Conservation (phyloP, 30 jellyfish, hydroid and myxozoan genomes). For the Euphysa ruthae region DNA sequence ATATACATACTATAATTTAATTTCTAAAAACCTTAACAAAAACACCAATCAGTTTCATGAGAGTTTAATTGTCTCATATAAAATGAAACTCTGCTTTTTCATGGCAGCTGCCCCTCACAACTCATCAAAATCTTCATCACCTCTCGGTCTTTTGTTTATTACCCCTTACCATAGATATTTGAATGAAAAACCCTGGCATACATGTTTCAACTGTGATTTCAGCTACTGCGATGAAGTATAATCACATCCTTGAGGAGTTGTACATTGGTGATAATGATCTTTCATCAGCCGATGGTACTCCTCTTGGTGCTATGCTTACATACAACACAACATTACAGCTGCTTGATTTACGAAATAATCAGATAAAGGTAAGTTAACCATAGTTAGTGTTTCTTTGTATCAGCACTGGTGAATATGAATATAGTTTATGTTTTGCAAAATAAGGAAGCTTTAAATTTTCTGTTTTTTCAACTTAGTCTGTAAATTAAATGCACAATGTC, state of each 20-base stretch:
- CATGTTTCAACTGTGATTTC: neutral
- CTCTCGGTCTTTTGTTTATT: neutral
- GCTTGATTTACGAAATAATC: slow-evolving; percentile 78
- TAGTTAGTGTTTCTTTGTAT: too few species aligned
- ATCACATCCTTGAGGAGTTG: slow-evolving; percentile 64
- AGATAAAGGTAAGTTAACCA: slow-evolving; percentile 54
- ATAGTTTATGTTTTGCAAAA: too few species aligned
- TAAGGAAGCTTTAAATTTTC: too few species aligned
- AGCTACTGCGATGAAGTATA: slow-evolving; percentile 90
- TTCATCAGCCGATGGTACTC: slow-evolving; percentile 77
- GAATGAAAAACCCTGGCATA: neutral
- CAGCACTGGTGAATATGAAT: too few species aligned
- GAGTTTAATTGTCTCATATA: too few species aligned
- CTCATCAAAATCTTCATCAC: neutral
- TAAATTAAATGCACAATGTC: too few species aligned
- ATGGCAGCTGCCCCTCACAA: too few species aligned
- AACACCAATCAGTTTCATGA: too few species aligned
- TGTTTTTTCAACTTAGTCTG: too few species aligned
- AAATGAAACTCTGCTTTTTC: too few species aligned
- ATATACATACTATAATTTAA: too few species aligned
- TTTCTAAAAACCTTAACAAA: too few species aligned
- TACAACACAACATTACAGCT: slow-evolving; percentile 72
- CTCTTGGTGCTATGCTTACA: slow-evolving; percentile 79
- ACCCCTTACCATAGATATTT: neutral
- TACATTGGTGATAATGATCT: slow-evolving; percentile 87